phyloP scores from a whole-genome alignment of 2,113 vertebrate genomes.

The Leptobrachium ailaonicum region DNA sequence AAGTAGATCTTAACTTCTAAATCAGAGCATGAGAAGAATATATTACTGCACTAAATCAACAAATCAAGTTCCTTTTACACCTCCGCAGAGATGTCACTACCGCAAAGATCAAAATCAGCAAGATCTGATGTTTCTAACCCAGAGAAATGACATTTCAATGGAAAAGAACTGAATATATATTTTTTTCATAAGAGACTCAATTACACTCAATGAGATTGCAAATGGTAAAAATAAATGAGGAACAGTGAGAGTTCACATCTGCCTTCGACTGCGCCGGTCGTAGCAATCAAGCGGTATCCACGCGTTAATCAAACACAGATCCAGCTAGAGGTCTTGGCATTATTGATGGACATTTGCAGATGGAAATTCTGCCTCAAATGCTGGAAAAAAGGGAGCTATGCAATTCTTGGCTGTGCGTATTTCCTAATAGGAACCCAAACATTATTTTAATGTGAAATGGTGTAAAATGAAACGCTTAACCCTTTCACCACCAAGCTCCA shows the following conservation, averaged over 20 bases:
- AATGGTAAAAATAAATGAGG: slow-evolving; percentile 36
- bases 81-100: slow-evolving; percentile 20
- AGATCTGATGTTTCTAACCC: slow-evolving; percentile 8
- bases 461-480: no score
- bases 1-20: slow-evolving; percentile 24
- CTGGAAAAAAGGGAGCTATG: no score
- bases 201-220: slow-evolving; percentile 22
- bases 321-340: slow-evolving; percentile 15
- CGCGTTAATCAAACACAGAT: slow-evolving; percentile 6
- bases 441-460: no score
- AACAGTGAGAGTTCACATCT: slow-evolving; percentile 8
- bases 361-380: background rate
- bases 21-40: slow-evolving; percentile 7
- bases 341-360: slow-evolving; percentile 13
- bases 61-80: slow-evolving; percentile 19
- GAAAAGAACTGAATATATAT: slow-evolving; percentile 5
- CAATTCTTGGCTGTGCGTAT: no score
- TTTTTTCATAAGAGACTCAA: slow-evolving; percentile 38
- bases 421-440: no score
- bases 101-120: background rate
- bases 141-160: slow-evolving; percentile 22
- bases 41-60: slow-evolving; percentile 14
- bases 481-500: no score
- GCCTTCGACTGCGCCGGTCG: background rate
- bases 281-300: background rate